Evolutionary conservation across 2,113 vertebrate species (phyloP).

Genomic region (Apodemus speciosus): DNA sequence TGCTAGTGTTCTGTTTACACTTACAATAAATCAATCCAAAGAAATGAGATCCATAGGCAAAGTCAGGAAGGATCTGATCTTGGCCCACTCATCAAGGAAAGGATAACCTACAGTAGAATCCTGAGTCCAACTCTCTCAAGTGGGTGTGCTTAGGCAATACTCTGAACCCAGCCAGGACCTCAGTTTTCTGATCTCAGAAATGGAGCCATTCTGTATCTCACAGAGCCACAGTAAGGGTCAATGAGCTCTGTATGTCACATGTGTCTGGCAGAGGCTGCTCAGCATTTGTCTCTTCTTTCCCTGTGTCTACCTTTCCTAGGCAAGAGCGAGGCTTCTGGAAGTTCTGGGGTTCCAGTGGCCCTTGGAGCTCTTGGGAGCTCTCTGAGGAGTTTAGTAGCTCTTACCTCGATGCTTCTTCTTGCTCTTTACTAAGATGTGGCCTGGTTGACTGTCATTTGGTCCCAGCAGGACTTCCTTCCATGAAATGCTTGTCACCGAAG

Average conservation of each 20-base stretch:
- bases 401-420: neutral
- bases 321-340: constrained; percentile 7
- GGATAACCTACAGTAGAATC: constrained; percentile 12
- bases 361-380: neutral
- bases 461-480: constrained; percentile 20
- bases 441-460: constrained; percentile 46
- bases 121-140: constrained; percentile 37
- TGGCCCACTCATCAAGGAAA: neutral
- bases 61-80: constrained; percentile 48
- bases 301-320: constrained; percentile 12
- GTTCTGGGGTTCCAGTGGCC: neutral
- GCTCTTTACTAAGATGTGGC: constrained; percentile 23
- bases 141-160: constrained; percentile 26
- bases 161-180: constrained; percentile 27
- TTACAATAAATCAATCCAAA: constrained; percentile 69
- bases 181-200: constrained; percentile 47
- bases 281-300: neutral
- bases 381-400: constrained; percentile 10
- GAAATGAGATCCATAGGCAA: constrained; percentile 56
- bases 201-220: neutral
- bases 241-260: neutral
- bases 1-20: constrained; percentile 62
- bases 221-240: constrained; percentile 23
- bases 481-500: constrained; percentile 23
- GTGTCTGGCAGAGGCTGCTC: neutral